Percentiles rank a stretch among this genome's conserved stretches.
Evolutionary conservation across 2,797 vertebrate species (phyloP).

Genomic region (Typhlichthys subterraneus): DNA sequence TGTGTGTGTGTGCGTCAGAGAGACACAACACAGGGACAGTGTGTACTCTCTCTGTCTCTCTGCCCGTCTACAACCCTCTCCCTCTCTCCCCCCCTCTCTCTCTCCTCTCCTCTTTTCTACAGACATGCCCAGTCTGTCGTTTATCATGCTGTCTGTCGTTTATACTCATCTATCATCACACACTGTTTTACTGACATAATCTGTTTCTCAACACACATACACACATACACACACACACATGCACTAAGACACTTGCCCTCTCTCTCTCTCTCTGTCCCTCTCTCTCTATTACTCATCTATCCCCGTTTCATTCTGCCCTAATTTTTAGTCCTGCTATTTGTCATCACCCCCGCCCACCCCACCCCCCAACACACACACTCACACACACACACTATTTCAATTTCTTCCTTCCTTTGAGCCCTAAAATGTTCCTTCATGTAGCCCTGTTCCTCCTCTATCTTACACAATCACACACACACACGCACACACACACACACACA

Average conservation of each 20-base stretch:
- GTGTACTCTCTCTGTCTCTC: neutral
- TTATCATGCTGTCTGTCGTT: neutral
- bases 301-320: too few species aligned
- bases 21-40: neutral
- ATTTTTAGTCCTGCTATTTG: too few species aligned
- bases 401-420: too few species aligned
- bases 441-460: neutral
- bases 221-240: neutral
- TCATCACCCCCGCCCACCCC: too few species aligned
- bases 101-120: conserved; percentile 10
- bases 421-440: too few species aligned
- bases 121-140: neutral
- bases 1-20: neutral
- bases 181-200: neutral
- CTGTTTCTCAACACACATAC: neutral
- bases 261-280: too few species aligned
- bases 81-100: conserved; percentile 17
- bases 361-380: too few species aligned
- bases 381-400: too few species aligned
- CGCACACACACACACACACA: neutral
- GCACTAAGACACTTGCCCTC: too few species aligned
- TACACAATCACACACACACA: neutral
- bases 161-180: neutral
- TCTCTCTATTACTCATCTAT: too few species aligned
- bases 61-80: conserved; percentile 1